Percentiles rank a stretch among this genome's conserved stretches.
These are phyloP conservation scores for Mamestra configurata DNA, from an alignment of 1,140 invertebrate species.

Conservation along the genomic window DNA sequence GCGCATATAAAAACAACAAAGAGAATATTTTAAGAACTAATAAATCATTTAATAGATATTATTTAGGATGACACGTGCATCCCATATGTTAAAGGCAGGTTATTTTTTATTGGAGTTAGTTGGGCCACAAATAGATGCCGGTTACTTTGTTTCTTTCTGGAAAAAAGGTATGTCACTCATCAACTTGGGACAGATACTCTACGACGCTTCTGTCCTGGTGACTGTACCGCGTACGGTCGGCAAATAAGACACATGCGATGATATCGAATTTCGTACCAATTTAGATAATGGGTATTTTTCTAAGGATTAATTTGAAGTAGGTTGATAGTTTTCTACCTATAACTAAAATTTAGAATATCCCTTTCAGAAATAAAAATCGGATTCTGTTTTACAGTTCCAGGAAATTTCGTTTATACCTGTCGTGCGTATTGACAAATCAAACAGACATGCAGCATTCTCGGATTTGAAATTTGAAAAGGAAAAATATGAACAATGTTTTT, in stretches of 20 bases:
- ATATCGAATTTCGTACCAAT: conserved; percentile 17
- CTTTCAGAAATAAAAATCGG: background rate
- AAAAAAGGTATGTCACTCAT: conserved; percentile 56
- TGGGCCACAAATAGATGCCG: conserved; percentile 29
- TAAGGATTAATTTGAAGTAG: background rate
- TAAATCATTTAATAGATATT: conserved; percentile 2
- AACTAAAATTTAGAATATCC: background rate
- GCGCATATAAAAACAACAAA: background rate
- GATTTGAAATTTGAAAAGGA: background rate
- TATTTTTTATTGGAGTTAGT: conserved; percentile 25
- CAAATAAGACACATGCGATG: conserved; percentile 7
- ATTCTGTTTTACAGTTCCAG: background rate
- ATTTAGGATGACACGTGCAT: conserved; percentile 35
- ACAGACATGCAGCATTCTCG: background rate
- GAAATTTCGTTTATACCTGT: background rate
- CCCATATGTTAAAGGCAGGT: conserved; percentile 35
- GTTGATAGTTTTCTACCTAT: no score
- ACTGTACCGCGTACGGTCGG: conserved; percentile 47
- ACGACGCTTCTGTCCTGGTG: conserved; percentile 41
- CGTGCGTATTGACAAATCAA: background rate
- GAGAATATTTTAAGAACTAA: conserved; percentile 6
- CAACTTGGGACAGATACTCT: conserved; percentile 29
- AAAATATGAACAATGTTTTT: no score
- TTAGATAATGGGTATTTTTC: background rate
- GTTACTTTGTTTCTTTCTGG: conserved; percentile 39